Evolutionary conservation across 2,113 vertebrate genomes (phyloP).

Genomic region (Octodon degus): DNA sequence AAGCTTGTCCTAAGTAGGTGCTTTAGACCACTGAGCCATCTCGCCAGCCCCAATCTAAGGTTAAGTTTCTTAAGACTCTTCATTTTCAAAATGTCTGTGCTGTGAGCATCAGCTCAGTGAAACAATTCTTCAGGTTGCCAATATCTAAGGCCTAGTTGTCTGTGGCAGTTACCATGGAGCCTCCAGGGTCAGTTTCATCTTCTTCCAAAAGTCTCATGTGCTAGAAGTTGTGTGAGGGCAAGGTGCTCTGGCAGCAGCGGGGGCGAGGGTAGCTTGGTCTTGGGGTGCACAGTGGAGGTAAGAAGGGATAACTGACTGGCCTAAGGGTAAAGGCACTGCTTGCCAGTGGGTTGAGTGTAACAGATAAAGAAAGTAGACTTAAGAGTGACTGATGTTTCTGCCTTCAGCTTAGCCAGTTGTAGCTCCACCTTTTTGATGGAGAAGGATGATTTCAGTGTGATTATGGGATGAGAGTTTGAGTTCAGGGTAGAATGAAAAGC

Average conservation of each 20-base stretch:
- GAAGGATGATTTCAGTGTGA: neutral
- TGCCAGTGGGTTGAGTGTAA: neutral
- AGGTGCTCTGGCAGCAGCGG: neutral
- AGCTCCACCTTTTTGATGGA: neutral
- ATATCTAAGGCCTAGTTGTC: neutral
- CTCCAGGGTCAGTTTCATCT: neutral
- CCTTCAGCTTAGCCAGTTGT: neutral
- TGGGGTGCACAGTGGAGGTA: neutral
- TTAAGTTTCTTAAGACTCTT: constrained; percentile 14
- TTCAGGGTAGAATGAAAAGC: neutral
- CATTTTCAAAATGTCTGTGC: neutral
- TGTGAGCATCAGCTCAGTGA: neutral
- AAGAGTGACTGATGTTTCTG: neutral
- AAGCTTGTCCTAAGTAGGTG: too few species aligned
- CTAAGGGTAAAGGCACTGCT: neutral
- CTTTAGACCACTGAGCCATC: too few species aligned
- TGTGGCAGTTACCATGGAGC: neutral
- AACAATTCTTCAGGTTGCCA: neutral
- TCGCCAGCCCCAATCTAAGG: too few species aligned
- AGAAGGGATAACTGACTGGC: neutral
- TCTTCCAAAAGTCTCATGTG: neutral
- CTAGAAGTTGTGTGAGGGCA: neutral
- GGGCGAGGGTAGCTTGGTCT: neutral
- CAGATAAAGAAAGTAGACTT: neutral
- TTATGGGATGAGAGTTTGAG: neutral